These are phyloP conservation scores for Prunella strophiata DNA, from an alignment of 2,797 vertebrate species.

Conservation along the genomic window DNA sequence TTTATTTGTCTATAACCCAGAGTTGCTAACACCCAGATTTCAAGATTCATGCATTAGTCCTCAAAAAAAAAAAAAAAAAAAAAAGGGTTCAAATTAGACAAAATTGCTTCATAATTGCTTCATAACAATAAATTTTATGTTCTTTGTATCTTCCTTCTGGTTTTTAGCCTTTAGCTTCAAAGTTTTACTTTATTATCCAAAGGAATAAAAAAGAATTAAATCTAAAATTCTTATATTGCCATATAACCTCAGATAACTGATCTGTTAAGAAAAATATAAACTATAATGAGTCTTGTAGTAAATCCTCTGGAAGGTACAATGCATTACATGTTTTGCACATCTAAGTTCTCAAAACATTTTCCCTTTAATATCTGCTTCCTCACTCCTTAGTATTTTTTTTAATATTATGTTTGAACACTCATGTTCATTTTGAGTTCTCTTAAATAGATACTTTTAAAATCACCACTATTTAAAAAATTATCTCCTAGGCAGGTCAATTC, in stretches of 20 bases:
- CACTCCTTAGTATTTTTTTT: neutral
- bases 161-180: neutral
- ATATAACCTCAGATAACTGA: neutral
- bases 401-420: neutral
- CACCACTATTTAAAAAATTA: neutral
- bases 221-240: neutral
- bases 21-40: neutral
- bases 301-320: neutral
- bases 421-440: neutral
- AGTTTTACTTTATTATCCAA: neutral
- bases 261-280: neutral
- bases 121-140: neutral
- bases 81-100: fast-evolving
- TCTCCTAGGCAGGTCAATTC: neutral
- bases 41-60: neutral
- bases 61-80: neutral
- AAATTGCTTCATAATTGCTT: neutral
- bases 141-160: neutral
- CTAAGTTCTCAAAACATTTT: neutral
- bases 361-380: neutral
- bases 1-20: neutral
- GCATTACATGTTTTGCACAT: neutral
- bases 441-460: neutral
- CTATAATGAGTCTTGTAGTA: neutral
- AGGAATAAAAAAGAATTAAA: neutral